phyloP scores from a whole-genome alignment of 2,797 vertebrate genomes.

The Orientallactaga sibirica region DNA sequence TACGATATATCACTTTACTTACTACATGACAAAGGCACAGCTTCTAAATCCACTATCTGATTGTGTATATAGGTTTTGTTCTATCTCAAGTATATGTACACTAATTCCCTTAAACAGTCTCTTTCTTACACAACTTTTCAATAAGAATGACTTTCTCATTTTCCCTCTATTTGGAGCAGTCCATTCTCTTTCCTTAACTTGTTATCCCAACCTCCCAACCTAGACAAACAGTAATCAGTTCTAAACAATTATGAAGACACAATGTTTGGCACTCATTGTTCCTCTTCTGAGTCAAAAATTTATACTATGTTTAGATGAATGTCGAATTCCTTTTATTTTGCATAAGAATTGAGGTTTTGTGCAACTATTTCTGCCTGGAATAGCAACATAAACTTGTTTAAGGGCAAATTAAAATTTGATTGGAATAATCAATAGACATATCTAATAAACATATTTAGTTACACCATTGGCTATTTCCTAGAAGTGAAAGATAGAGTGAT shows the following conservation, averaged over 20 bases:
- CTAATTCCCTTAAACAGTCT: not conserved
- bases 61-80: not conserved
- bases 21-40: not conserved
- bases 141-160: not conserved
- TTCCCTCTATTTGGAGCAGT: not conserved
- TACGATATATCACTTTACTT: not conserved
- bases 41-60: not conserved
- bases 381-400: not conserved
- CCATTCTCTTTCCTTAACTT: not conserved
- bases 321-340: not conserved
- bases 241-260: not conserved
- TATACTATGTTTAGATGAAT: not conserved
- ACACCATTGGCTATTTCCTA: not conserved
- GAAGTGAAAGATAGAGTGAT: not conserved
- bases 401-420: not conserved
- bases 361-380: not conserved
- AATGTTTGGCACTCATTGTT: not conserved
- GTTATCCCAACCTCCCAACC: not conserved
- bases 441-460: not conserved
- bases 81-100: not conserved
- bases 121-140: not conserved
- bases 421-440: not conserved
- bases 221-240: not conserved
- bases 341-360: not conserved
- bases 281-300: not conserved